Conservation (phyloP, 2,888 invertebrate genomes). For the Silvanus unidentatus region DNA sequence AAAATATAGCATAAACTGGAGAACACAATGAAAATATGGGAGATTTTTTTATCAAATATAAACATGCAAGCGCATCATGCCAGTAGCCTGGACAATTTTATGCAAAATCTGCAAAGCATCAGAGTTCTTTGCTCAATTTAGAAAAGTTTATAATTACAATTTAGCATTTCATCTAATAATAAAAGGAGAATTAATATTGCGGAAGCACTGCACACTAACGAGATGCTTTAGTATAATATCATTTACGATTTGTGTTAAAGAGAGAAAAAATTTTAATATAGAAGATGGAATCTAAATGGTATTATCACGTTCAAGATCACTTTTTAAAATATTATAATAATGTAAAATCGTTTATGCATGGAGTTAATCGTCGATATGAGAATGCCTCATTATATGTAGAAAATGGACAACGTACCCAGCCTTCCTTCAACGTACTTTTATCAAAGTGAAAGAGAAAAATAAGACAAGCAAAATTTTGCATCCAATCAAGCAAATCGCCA, state of each 20-base stretch:
- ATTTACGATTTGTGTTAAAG: conserved; percentile 24
- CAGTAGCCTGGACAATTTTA: no score
- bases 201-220: conserved; percentile 23
- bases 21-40: no score
- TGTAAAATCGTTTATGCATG: conserved; percentile 39
- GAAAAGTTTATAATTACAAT: no score
- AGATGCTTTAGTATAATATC: conserved; percentile 5
- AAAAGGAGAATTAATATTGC: conserved; percentile 22
- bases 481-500: conserved; percentile 44
- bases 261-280: conserved; percentile 7
- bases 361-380: conserved; percentile 37
- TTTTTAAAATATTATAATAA: conserved; percentile 41
- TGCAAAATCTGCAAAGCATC: no score
- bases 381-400: conserved; percentile 39
- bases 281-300: conserved; percentile 38
- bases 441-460: conserved; percentile 18
- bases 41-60: no score
- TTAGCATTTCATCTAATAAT: no score
- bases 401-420: conserved; percentile 40
- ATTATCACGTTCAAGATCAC: conserved; percentile 40
- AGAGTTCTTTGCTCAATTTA: no score
- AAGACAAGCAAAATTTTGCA: conserved; percentile 31
- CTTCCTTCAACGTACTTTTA: conserved; percentile 7
- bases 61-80: no score
- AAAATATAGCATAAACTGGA: conserved; percentile 15